phyloP scores from a whole-genome alignment of 1,140 invertebrate species.

The Pygmarrhopalites habei region DNA sequence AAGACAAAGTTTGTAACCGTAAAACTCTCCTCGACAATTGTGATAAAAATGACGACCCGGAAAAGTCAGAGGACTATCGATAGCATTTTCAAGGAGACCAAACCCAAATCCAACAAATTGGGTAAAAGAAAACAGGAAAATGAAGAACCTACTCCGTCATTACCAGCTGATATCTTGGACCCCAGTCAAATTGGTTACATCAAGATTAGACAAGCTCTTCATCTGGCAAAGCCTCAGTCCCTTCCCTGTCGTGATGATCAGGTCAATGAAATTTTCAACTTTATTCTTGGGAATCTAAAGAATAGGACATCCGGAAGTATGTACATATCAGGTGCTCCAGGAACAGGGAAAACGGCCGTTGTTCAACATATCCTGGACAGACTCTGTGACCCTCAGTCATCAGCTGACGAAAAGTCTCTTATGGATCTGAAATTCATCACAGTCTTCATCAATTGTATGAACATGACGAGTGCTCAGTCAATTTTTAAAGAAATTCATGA shows the following conservation, averaged over 20 bases:
- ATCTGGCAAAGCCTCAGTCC: constrained; percentile 58
- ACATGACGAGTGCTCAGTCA: constrained; percentile 32
- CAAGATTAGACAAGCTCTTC: constrained; percentile 49
- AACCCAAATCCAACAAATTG: too few species aligned
- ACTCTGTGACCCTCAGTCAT: constrained; percentile 2
- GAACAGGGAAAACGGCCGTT: constrained; percentile 91
- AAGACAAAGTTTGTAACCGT: too few species aligned
- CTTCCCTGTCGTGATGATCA: constrained; percentile 74
- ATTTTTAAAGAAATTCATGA: constrained; percentile 41
- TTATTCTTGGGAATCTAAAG: constrained; percentile 60
- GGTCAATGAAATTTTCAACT: constrained; percentile 58
- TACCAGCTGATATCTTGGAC: background rate
- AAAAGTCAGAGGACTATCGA: too few species aligned
- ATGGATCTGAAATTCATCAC: constrained; percentile 30
- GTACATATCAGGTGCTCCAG: constrained; percentile 91
- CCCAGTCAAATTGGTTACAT: background rate
- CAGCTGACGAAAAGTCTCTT: constrained; percentile 10
- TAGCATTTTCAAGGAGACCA: too few species aligned
- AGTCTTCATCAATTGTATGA: constrained; percentile 44
- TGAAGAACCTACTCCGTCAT: background rate
- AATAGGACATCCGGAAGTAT: constrained; percentile 65
- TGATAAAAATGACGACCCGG: too few species aligned
- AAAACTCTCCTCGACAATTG: too few species aligned
- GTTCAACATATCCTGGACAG: constrained; percentile 63
- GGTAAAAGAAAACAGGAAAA: background rate